phyloP scores from a whole-genome alignment of 2,888 invertebrate genomes.

The Carabus problematicus region DNA sequence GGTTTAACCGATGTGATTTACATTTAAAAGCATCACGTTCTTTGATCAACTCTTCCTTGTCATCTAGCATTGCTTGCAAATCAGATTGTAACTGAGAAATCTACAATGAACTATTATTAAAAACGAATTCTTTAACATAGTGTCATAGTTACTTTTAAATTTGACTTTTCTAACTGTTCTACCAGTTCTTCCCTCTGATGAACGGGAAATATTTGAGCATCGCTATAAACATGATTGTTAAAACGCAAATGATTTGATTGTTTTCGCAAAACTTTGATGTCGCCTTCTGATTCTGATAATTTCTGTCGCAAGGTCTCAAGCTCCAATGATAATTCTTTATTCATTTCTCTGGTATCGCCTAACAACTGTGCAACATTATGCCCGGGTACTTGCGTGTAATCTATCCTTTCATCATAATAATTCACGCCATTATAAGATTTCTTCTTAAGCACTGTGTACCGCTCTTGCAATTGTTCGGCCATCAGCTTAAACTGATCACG shows the following conservation, averaged over 20 bases:
- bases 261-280: slow-evolving; percentile 70
- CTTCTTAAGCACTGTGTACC: slow-evolving; percentile 61
- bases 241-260: slow-evolving; percentile 52
- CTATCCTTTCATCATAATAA: slow-evolving; percentile 45
- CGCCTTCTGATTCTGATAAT: slow-evolving; percentile 73
- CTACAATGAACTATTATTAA: slow-evolving; percentile 56
- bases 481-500: slow-evolving; percentile 81
- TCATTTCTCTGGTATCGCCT: slow-evolving; percentile 66
- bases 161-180: slow-evolving; percentile 69
- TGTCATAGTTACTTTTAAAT: slow-evolving; percentile 64
- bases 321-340: slow-evolving; percentile 65
- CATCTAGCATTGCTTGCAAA: slow-evolving; percentile 79
- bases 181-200: slow-evolving; percentile 74
- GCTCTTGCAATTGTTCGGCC: slow-evolving; percentile 76
- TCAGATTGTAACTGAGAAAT: slow-evolving; percentile 78
- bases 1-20: slow-evolving; percentile 82
- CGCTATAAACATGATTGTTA: slow-evolving; percentile 43
- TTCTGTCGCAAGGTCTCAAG: slow-evolving; percentile 75
- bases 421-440: slow-evolving; percentile 49
- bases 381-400: slow-evolving; percentile 50
- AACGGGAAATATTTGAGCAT: slow-evolving; percentile 58
- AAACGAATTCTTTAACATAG: neutral
- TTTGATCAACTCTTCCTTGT: slow-evolving; percentile 81
- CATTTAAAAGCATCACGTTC: slow-evolving; percentile 84
- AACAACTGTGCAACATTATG: slow-evolving; percentile 66